Conservation (phyloP, 1,140 invertebrate species). For the Scylla paramamosain region DNA sequence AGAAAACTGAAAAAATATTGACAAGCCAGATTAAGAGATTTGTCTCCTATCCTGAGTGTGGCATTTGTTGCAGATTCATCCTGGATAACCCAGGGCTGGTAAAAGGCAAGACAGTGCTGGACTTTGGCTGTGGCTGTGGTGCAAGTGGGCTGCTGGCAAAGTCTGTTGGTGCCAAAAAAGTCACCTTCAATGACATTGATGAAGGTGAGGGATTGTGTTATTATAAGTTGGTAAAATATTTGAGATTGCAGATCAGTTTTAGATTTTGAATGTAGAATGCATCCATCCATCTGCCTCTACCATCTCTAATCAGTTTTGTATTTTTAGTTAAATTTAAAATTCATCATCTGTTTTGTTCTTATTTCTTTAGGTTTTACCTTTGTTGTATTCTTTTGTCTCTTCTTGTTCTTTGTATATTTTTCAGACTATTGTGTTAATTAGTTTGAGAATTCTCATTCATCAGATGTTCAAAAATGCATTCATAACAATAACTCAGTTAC, state of each 20-base stretch:
- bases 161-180: constrained; percentile 40
- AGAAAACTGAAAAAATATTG: too few relatives aligned
- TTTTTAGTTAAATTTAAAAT: neutral
- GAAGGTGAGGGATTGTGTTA: constrained; percentile 48
- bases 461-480: too few relatives aligned
- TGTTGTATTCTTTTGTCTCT: too few relatives aligned
- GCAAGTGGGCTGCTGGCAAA: constrained; percentile 70
- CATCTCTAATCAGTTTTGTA: neutral
- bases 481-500: too few relatives aligned
- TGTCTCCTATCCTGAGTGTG: neutral
- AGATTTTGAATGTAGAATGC: neutral
- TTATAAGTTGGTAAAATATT: neutral
- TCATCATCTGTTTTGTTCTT: neutral
- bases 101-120: constrained; percentile 57
- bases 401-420: too few relatives aligned
- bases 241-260: neutral
- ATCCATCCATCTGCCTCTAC: neutral
- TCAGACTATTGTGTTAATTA: too few relatives aligned
- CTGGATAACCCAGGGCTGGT: constrained; percentile 54
- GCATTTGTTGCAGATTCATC: constrained; percentile 46
- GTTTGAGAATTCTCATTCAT: too few relatives aligned
- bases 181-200: constrained; percentile 75
- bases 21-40: neutral
- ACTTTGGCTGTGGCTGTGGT: constrained; percentile 74
- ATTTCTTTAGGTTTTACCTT: neutral